Percentiles rank a stretch among this genome's conserved stretches.
phyloP scores from a whole-genome alignment of 2,888 invertebrate genomes.

The Rutpela maculata region DNA sequence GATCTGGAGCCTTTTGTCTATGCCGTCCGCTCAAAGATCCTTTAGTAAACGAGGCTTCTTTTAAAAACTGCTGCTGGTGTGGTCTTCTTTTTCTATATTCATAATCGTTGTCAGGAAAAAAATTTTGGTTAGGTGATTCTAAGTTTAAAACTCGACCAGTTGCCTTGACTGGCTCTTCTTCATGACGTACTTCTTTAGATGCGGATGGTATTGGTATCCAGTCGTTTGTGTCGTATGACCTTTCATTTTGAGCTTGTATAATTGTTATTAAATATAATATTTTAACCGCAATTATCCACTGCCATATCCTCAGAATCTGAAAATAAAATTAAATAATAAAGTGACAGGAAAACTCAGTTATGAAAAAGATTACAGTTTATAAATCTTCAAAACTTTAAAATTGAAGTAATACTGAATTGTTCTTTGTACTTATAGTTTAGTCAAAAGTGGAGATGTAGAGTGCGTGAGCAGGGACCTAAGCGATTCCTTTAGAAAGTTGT shows the following conservation, averaged over 20 bases:
- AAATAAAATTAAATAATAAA: conserved; percentile 41
- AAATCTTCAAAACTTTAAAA: too few relatives aligned
- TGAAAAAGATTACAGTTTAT: too few relatives aligned
- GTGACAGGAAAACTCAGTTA: too few relatives aligned
- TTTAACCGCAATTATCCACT: conserved; percentile 48
- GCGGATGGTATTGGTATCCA: conserved; percentile 76
- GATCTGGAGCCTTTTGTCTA: conserved; percentile 45
- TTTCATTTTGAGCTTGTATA: conserved; percentile 46
- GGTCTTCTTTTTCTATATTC: conserved; percentile 62
- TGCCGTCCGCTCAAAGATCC: conserved; percentile 41
- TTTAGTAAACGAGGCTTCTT: conserved; percentile 69
- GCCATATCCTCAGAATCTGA: conserved; percentile 54
- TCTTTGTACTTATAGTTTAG: too few relatives aligned
- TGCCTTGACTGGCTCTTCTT: conserved; percentile 53
- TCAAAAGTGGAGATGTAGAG: too few relatives aligned
- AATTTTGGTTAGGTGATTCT: conserved; percentile 63
- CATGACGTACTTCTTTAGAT: conserved; percentile 59
- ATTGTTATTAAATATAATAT: conserved; percentile 46
- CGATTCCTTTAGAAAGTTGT: too few relatives aligned
- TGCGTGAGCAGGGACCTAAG: too few relatives aligned
- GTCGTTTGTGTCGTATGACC: conserved; percentile 72
- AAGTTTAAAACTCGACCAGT: conserved; percentile 69
- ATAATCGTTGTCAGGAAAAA: conserved; percentile 65
- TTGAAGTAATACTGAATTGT: too few relatives aligned
- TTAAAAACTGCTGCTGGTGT: conserved; percentile 68